These are phyloP conservation scores for Chalcosyrphus nemorum DNA, from an alignment of 2,888 invertebrate genomes.

Conservation along the genomic window DNA sequence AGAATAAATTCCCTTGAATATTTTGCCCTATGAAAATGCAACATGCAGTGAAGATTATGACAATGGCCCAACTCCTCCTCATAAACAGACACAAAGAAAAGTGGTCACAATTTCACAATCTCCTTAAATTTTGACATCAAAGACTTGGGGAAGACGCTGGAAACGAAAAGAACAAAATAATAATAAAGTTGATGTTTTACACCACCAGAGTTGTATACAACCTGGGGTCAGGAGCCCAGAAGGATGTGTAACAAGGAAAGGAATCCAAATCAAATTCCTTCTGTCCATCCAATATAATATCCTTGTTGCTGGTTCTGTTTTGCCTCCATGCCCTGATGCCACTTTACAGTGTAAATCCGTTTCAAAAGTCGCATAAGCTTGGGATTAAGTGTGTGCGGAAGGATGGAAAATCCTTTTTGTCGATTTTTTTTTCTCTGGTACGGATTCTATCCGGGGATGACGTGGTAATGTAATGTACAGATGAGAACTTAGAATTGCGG, in stretches of 20 bases:
- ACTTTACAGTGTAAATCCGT: slow-evolving; percentile 73
- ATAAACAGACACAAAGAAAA: slow-evolving; percentile 50
- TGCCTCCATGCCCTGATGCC: slow-evolving; percentile 47
- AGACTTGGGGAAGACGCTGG: too few relatives aligned
- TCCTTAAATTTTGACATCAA: slow-evolving; percentile 44
- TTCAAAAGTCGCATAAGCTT: slow-evolving; percentile 72
- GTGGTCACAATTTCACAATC: slow-evolving; percentile 25
- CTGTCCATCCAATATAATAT: slow-evolving; percentile 71
- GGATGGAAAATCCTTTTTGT: slow-evolving; percentile 71
- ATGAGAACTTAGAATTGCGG: slow-evolving; percentile 22
- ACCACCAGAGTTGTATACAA: slow-evolving; percentile 30
- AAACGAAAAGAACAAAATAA: slow-evolving; percentile 40
- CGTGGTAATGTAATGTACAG: slow-evolving; percentile 27
- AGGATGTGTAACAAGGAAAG: slow-evolving; percentile 29
- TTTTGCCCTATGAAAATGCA: slow-evolving; percentile 49
- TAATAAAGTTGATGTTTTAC: slow-evolving; percentile 63
- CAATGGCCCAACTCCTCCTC: slow-evolving; percentile 5
- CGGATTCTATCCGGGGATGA: not conserved
- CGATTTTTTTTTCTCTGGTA: slow-evolving; percentile 37
- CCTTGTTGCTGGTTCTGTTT: slow-evolving; percentile 41
- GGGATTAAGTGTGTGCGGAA: slow-evolving; percentile 70
- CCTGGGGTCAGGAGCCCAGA: slow-evolving; percentile 60
- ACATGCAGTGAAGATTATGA: slow-evolving; percentile 61
- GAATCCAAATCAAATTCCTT: slow-evolving; percentile 72
- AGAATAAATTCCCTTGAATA: slow-evolving; percentile 36